A percentile compares a stretch with the other conserved stretches of the same genome.
Conservation (phyloP, 1,140 invertebrate species). For the Hycleus cichorii region DNA sequence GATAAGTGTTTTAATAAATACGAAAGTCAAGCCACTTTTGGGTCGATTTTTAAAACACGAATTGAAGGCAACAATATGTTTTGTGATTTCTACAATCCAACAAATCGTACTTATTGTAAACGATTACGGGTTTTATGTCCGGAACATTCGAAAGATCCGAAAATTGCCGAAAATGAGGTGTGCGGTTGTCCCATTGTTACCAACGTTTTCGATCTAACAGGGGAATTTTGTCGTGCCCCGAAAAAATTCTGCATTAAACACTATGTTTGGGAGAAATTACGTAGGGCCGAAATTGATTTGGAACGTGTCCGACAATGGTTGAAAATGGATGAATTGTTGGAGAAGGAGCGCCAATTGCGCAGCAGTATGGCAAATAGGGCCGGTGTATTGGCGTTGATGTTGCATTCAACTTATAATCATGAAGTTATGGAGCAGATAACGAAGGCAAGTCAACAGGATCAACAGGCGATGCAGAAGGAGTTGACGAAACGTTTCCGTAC, state of each 20-base stretch:
- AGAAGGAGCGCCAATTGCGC: constrained; percentile 86
- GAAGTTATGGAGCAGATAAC: constrained; percentile 72
- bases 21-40: constrained; percentile 87
- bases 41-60: constrained; percentile 86
- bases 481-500: constrained; percentile 25
- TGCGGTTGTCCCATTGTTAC: constrained; percentile 87
- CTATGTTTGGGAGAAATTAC: constrained; percentile 92
- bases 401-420: constrained; percentile 93
- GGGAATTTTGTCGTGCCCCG: constrained; percentile 75
- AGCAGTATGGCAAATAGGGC: constrained; percentile 80
- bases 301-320: constrained; percentile 79
- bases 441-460: constrained; percentile 39
- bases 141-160: constrained; percentile 95
- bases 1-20: constrained; percentile 96
- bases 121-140: constrained; percentile 90
- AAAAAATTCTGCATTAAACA: constrained; percentile 91
- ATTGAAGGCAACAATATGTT: constrained; percentile 92
- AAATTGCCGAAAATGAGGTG: constrained; percentile 74
- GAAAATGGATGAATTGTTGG: constrained; percentile 90
- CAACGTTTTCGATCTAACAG: constrained; percentile 73
- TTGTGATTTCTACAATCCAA: constrained; percentile 92
- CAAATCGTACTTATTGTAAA: constrained; percentile 92
- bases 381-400: constrained; percentile 84
- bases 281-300: constrained; percentile 79
- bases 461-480: constrained; percentile 32